phyloP scores from a whole-genome alignment of 2,888 invertebrate species.

The Arge pagana region DNA sequence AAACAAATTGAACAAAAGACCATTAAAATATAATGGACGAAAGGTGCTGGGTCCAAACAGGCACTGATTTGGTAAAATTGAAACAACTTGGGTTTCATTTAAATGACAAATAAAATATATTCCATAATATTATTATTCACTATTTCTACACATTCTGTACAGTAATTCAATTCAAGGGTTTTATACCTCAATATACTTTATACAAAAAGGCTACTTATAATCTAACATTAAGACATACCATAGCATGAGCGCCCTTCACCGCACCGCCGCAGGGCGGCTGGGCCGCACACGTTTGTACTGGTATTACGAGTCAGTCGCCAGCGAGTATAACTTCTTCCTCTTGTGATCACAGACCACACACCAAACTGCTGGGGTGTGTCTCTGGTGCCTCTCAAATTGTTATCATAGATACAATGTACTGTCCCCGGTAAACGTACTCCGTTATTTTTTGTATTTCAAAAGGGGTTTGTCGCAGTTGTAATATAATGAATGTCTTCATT shows the following conservation, averaged over 20 bases:
- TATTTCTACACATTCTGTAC: conserved; percentile 60
- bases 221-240: conserved; percentile 59
- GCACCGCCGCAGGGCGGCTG: conserved; percentile 45
- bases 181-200: conserved; percentile 59
- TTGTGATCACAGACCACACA: conserved; percentile 57
- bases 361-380: conserved; percentile 49
- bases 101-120: conserved; percentile 59
- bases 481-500: conserved; percentile 41
- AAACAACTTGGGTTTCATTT: conserved; percentile 55
- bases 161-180: conserved; percentile 57
- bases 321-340: conserved; percentile 56
- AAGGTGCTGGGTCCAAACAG: conserved; percentile 32
- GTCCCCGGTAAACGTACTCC: conserved; percentile 45
- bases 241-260: conserved; percentile 55
- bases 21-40: conserved; percentile 6
- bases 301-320: conserved; percentile 60
- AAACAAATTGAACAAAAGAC: neutral
- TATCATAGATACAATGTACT: conserved; percentile 48
- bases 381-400: conserved; percentile 51
- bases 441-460: conserved; percentile 30
- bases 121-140: conserved; percentile 59
- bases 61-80: conserved; percentile 46
- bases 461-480: conserved; percentile 31
- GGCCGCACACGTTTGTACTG: conserved; percentile 57
- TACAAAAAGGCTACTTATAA: conserved; percentile 60